Evolutionary conservation across 1,140 invertebrate species (phyloP).

Genomic region (Plodia interpunctella): DNA sequence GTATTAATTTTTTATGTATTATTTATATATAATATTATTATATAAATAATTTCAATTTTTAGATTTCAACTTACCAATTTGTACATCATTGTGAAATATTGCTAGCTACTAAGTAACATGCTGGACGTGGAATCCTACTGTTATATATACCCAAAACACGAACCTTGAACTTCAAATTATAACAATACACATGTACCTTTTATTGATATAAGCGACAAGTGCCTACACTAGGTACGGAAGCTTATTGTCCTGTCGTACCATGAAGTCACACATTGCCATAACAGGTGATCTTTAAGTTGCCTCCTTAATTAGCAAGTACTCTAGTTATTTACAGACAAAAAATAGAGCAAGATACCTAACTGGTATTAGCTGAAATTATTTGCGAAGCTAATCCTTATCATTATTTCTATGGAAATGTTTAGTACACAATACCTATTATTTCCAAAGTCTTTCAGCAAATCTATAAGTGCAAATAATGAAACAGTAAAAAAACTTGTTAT

Average conservation of each 20-base stretch:
- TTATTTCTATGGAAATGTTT: no score
- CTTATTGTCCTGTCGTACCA: neutral
- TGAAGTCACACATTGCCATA: constrained; percentile 11
- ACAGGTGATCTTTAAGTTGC: constrained; percentile 8
- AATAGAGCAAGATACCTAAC: neutral
- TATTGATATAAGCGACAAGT: constrained; percentile 9
- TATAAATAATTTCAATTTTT: no score
- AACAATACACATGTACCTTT: constrained; percentile 8
- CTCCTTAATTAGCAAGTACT: constrained; percentile 4
- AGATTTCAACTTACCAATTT: neutral
- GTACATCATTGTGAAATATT: constrained; percentile 5
- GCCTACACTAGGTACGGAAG: neutral
- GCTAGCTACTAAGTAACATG: constrained; percentile 1
- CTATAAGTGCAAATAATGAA: no score
- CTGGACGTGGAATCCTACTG: constrained; percentile 10
- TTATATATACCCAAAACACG: constrained; percentile 29
- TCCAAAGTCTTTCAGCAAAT: no score
- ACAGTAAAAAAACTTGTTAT: no score
- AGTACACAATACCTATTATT: no score
- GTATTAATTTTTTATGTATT: no score
- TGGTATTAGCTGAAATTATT: neutral
- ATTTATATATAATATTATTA: no score
- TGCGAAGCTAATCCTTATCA: neutral
- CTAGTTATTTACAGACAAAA: neutral
- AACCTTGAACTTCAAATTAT: constrained; percentile 45